These are phyloP conservation scores for Agrochola macilenta DNA, from an alignment of 2,888 invertebrate species.

Conservation along the genomic window DNA sequence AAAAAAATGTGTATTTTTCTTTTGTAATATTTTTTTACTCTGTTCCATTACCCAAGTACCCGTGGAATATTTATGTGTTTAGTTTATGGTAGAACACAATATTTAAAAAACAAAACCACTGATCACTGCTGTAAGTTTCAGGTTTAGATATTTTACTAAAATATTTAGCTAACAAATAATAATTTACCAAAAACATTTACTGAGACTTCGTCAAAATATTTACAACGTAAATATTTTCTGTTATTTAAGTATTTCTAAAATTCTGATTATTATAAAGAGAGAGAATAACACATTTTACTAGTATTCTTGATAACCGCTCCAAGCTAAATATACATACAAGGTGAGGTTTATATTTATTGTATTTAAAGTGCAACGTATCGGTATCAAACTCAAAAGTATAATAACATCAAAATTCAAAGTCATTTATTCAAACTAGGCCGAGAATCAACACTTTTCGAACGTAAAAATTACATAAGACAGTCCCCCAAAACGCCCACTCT, in stretches of 20 bases:
- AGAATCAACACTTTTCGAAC: no score
- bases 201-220: not conserved
- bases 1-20: not conserved
- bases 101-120: not conserved
- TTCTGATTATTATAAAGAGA: not conserved
- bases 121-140: not conserved
- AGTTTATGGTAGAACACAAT: not conserved
- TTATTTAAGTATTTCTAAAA: not conserved
- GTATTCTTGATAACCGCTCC: not conserved
- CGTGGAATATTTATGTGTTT: not conserved
- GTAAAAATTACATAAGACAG: no score
- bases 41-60: not conserved
- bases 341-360: not conserved
- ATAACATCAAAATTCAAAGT: no score
- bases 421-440: no score
- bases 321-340: not conserved
- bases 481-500: no score
- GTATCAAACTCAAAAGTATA: not conserved
- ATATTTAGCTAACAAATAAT: not conserved
- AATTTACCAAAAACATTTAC: slow-evolving; percentile 18
- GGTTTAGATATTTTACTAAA: slow-evolving; percentile 5
- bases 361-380: not conserved
- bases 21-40: not conserved
- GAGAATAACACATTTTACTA: not conserved
- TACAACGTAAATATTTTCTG: not conserved